Base-by-base conservation (phyloP, 2,888 invertebrate species). In the Sesamia inferens region DNA sequence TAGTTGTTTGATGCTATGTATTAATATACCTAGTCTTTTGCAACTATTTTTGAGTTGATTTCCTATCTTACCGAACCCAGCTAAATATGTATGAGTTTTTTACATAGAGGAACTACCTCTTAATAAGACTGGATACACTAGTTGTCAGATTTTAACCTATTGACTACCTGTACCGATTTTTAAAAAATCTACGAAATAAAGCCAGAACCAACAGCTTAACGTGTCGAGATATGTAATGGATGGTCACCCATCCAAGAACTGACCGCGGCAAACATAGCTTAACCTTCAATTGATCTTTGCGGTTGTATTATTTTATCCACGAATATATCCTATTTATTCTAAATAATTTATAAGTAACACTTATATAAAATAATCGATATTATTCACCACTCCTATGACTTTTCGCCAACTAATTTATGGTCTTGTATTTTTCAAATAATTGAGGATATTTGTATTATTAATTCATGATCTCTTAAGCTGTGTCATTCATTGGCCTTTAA, bases 401-500 rank as follows among this genome's bases (percentile, higher is more conserved):
- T 31, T 14, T 14, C 0, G 8, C 31, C n/a, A 51, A 39, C 14
- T 0, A 31, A n/a, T n/a, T 19, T 24, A 2, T 5, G 4, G 2
- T 31, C 8, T 31, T 65, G 31, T 31, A n/a, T 39, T 39, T n/a
- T 65, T 39, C 31, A 16, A n/a, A 13, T 61, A 31, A n/a, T 61
- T 62, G 2, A n/a, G n/a, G n/a, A 16, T 48, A 48, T 48, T 48
- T 24, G 13, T 62, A 24, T 47, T 24, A 64, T 68, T 61, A 16
- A 67, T 65, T 76, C n/a, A 62, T 68, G 55, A 69, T 79, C 61
- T 68, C 42, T 68, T 68, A 68, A 79, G 64, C 57, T 55, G 68
- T 65, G 55, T 74, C 75, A 62, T 74, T 69, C 65, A 69, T 70
- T 61, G 79, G 55, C 61, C 67, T 68, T 68, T 59, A 71, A 76